Base-by-base conservation (phyloP, 2,797 vertebrate species). In the Ammospiza maritima region DNA sequence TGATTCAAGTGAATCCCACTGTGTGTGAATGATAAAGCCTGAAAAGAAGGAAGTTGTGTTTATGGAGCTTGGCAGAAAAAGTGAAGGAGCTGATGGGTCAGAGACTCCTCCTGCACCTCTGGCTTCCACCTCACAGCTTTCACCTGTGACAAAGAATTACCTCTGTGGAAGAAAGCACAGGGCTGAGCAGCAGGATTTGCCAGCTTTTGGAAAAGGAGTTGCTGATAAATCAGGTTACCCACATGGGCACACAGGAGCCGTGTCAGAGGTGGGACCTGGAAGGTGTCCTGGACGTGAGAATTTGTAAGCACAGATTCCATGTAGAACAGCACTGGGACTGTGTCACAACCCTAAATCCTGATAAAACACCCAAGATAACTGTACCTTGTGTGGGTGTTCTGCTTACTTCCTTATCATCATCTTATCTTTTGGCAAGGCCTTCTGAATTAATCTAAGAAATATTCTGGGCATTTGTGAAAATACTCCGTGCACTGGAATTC, bases 391-490 rank as follows among this genome's bases (percentile, higher is more conserved):
- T 42, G 61, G 7, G 65, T 34, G 90, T 89, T 79, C 87, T 92
- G 65, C 84, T 86, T 66, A 8, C 85, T 96, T 87, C 85, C 78
- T 93, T 91, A 92, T 93, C 95, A 36, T 19, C 67, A 38, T 51
- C 82, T 93, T 95, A 97, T 96, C 79, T 9, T 23, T 56, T 96
- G 94, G 92, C 93, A 86, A 83, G 51, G 84, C 83, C 57, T 82
- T 77, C 60, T 42, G 42, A 81, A 84, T 72, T 95, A 94, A 92
- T 88, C 83, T 94, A 77, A 80, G 62, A 96, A 97, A 94, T 76
- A 97, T 97, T 95, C 93, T 93, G 93, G 69, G 96, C 85, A 97
- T 97, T 89, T 30, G 65, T 86, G 60, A 86, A 95, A 96, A 88
- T 91, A 62, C 73, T 76, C 36, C 0, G 1, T 64, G 70, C 80